Percentiles rank a stretch among this genome's conserved stretches.
These are phyloP conservation scores for Anisognathus igniventris DNA, from an alignment of 2,797 vertebrate species.

Conservation along the genomic window DNA sequence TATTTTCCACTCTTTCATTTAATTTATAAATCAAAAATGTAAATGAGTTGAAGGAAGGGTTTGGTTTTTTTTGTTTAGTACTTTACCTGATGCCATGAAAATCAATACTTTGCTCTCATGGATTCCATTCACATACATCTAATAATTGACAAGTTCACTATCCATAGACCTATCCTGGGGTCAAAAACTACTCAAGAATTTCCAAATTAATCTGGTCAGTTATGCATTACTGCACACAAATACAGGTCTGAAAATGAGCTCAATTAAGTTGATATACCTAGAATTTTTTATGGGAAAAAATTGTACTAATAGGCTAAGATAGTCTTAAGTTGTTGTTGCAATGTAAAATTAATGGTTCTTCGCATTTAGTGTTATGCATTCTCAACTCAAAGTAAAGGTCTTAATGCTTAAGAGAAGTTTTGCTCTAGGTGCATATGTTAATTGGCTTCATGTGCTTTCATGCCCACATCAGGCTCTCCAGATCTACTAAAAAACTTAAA, in stretches of 20 bases:
- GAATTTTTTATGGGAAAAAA: not conserved
- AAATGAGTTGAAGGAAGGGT: not conserved
- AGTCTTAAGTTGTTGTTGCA: not conserved
- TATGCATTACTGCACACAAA: not conserved
- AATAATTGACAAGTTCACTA: not conserved
- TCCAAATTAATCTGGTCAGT: not conserved
- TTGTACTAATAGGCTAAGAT: not conserved
- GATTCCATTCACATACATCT: not conserved
- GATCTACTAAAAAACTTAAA: not conserved
- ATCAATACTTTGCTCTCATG: not conserved
- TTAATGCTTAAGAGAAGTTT: not conserved
- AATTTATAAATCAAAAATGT: not conserved
- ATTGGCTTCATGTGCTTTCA: not conserved
- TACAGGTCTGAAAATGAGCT: not conserved
- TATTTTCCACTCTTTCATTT: not conserved
- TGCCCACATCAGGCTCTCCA: not conserved
- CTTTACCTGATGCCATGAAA: not conserved
- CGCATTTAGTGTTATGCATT: not conserved
- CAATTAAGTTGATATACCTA: not conserved
- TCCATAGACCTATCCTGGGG: not conserved
- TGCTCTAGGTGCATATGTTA: not conserved
- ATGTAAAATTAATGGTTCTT: not conserved
- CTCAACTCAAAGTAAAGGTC: not conserved
- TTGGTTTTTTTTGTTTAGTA: not conserved
- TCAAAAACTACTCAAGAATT: not conserved